A percentile compares a stretch with the other conserved stretches of the same genome.
These are phyloP conservation scores for Helogale parvula DNA, from an alignment of 2,113 vertebrate species.

Conservation along the genomic window DNA sequence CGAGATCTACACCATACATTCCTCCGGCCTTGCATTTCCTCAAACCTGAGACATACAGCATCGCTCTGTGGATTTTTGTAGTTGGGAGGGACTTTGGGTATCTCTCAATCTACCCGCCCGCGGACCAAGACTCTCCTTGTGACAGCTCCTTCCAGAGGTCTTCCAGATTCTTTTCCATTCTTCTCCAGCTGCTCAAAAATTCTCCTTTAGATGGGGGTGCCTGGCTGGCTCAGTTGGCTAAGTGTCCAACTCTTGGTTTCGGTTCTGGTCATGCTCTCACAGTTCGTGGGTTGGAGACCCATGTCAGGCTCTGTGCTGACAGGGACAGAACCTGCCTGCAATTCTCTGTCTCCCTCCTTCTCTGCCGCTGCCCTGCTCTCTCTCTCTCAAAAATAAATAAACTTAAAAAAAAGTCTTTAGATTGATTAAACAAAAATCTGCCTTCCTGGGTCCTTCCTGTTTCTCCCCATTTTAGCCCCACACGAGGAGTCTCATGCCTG, in stretches of 20 bases:
- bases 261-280: too few species aligned
- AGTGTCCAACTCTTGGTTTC: too few species aligned
- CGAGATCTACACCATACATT: not conserved
- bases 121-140: not conserved
- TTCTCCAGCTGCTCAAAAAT: not conserved
- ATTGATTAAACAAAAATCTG: not conserved
- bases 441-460: not conserved
- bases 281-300: too few species aligned
- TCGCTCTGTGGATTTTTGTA: fast-evolving
- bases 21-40: not conserved
- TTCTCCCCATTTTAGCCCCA: not conserved
- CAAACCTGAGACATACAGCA: not conserved
- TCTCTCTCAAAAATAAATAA: too few species aligned
- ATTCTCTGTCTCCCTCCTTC: too few species aligned
- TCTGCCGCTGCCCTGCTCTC: too few species aligned
- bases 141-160: not conserved
- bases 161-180: not conserved
- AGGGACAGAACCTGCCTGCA: too few species aligned
- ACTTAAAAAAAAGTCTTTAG: too few species aligned
- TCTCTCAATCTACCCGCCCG: not conserved
- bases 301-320: too few species aligned
- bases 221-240: too few species aligned
- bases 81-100: not conserved
- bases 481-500: fast-evolving
- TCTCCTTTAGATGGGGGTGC: not conserved